These are phyloP conservation scores for Heliornis fulica DNA, from an alignment of 2,113 vertebrate species.

Conservation along the genomic window DNA sequence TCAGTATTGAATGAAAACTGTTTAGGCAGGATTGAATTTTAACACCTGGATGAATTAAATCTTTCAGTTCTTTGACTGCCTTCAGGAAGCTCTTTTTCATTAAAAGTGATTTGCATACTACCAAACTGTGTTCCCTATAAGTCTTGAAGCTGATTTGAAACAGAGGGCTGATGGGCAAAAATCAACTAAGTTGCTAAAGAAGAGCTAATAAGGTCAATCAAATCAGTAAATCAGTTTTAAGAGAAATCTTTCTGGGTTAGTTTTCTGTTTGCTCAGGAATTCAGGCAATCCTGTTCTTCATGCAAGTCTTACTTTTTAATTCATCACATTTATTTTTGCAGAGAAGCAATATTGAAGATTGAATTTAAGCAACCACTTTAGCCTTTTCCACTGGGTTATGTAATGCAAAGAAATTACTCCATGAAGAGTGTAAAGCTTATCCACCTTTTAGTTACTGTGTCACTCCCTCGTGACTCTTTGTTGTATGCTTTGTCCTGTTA, in stretches of 20 bases:
- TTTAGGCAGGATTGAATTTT: not conserved
- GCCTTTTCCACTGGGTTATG: slow-evolving; percentile 37
- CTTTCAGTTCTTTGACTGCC: not conserved
- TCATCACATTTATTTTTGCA: slow-evolving; percentile 39
- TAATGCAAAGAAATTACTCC: slow-evolving; percentile 42
- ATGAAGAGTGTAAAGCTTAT: slow-evolving; percentile 22
- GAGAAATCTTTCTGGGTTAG: slow-evolving; percentile 18
- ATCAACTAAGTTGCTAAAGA: not conserved
- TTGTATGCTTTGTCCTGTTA: slow-evolving; percentile 1
- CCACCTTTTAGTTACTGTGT: not conserved
- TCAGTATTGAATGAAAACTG: not conserved
- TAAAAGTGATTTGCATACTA: slow-evolving; percentile 13
- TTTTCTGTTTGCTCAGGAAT: slow-evolving; percentile 56
- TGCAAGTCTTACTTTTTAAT: slow-evolving; percentile 55
- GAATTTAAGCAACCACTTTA: slow-evolving; percentile 53
- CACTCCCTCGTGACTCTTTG: not conserved
- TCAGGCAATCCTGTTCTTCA: slow-evolving; percentile 23
- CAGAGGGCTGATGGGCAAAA: not conserved
- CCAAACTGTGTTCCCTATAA: not conserved
- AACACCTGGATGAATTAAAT: not conserved
- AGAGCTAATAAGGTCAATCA: slow-evolving; percentile 46
- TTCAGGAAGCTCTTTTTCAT: slow-evolving; percentile 7
- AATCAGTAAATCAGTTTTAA: slow-evolving; percentile 1
- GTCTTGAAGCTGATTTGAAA: slow-evolving; percentile 11
- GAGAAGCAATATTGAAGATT: slow-evolving; percentile 20